Evolutionary conservation across 2,113 vertebrate genomes (phyloP), one percentile per base, ranked within the genome.

Genomic region (Thalassoma bifasciatum): DNA sequence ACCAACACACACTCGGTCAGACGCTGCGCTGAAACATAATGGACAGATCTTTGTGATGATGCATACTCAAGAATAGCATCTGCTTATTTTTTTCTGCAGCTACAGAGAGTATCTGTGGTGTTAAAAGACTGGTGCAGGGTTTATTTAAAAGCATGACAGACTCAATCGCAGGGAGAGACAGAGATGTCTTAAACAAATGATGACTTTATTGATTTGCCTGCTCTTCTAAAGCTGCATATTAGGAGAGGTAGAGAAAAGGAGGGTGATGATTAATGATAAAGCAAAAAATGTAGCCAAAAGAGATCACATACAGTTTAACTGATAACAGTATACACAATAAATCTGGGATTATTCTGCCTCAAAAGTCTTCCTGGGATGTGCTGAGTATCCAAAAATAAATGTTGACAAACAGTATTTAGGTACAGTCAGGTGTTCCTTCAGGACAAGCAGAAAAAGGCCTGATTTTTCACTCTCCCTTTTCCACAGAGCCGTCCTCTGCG

Each of bases 211-310:
- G 70, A 86, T 86, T 83, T 21, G 14, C 47, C 30, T 26, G 42
- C 54, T 81, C 66, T 82, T 71, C 71, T 85, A 53, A 86, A 78
- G 67, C 69, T 51, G 75, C 69, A 76, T 75, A 84, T 72, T 85
- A 42, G 54, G 34, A 57, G 54, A 17, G 42, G 30, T 4, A 26
- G 65, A 23, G 44, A 61, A n/a, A 24, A 23, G 21, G 62, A 26
- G 17, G 65, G 47, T 40, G 54, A 60, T 10, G 49, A 47, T 54
- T 65, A 56, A 72, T 76, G 54, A 85, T 70, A 44, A 76, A 77
- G 79, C 71, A 71, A 68, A 81, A 49, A 42, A 52, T 54, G 24
- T 62, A 50, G 69, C 37, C 78, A 11, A 64, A 2, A 14, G 42
- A 42, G 34, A 62, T 53, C 3, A 40, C 59, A 52, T 10, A 34